These are phyloP conservation scores for Polia nebulosa DNA, from an alignment of 2,888 invertebrate species.

Conservation along the genomic window DNA sequence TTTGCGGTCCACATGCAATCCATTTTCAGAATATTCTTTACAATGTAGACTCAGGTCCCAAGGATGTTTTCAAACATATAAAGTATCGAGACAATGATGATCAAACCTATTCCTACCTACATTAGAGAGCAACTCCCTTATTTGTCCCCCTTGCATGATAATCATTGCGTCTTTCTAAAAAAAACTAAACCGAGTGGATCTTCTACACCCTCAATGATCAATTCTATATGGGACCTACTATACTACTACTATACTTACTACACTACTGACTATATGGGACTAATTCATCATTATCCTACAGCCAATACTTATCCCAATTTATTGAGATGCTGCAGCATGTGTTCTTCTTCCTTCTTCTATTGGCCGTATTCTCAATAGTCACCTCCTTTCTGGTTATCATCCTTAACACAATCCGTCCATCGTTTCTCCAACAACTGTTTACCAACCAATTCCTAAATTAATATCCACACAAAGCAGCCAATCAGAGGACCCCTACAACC, in stretches of 20 bases:
- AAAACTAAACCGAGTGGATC: too few relatives aligned
- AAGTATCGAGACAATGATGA: background rate
- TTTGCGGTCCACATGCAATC: background rate
- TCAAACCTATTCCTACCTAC: too few relatives aligned
- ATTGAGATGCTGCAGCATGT: too few relatives aligned
- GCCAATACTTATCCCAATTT: too few relatives aligned
- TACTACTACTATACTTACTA: too few relatives aligned
- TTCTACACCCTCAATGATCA: too few relatives aligned
- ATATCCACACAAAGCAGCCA: background rate
- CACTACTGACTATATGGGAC: too few relatives aligned
- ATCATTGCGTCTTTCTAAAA: too few relatives aligned
- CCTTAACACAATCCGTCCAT: background rate
- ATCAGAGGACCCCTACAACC: conserved; percentile 19
- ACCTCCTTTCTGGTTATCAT: background rate
- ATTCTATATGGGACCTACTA: too few relatives aligned
- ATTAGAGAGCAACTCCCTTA: background rate
- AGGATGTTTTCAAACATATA: background rate
- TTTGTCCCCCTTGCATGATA: background rate
- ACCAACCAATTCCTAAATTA: background rate
- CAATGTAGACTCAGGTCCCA: background rate
- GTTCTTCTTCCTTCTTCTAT: too few relatives aligned
- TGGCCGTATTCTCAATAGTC: background rate
- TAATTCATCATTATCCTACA: too few relatives aligned
- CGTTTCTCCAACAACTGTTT: background rate
- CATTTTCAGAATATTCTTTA: background rate